Conservation (phyloP, 64 coral and sea anemone species). For the Actinia tenebrosa region DNA sequence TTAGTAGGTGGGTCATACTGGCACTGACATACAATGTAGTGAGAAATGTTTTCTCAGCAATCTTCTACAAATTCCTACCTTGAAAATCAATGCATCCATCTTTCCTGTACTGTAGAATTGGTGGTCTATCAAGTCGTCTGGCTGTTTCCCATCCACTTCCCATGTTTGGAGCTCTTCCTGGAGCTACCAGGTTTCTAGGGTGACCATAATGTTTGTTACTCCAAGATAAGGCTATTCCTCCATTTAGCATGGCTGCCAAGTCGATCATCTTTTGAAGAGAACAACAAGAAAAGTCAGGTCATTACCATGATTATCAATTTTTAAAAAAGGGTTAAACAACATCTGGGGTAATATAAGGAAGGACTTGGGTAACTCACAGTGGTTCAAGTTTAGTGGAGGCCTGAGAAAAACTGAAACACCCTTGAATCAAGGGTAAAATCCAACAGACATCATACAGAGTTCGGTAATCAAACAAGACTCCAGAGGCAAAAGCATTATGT, state of each 20-base stretch:
- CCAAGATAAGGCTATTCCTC: slow-evolving; percentile 61
- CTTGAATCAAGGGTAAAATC: too few species aligned
- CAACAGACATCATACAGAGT: too few species aligned
- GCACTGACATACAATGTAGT: too few species aligned
- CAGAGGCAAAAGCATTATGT: too few species aligned
- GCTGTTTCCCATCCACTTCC: slow-evolving; percentile 89
- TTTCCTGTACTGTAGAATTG: slow-evolving; percentile 41
- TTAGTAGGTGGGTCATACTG: too few species aligned
- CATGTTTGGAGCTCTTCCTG: slow-evolving; percentile 74
- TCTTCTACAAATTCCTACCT: too few species aligned
- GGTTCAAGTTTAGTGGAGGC: too few species aligned
- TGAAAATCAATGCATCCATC: too few species aligned
- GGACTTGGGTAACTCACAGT: too few species aligned
- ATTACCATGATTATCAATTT: background rate
- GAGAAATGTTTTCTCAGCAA: too few species aligned
- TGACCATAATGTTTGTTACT: slow-evolving; percentile 87
- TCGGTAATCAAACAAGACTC: too few species aligned
- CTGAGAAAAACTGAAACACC: too few species aligned
- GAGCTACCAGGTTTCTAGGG: slow-evolving; percentile 78
- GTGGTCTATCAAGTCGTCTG: slow-evolving; percentile 63
- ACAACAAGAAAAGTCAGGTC: background rate
- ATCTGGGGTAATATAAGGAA: background rate
- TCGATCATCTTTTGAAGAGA: slow-evolving; percentile 42
- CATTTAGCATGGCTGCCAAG: slow-evolving; percentile 75
- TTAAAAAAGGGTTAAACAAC: background rate